These are phyloP conservation scores for Fragum fragum DNA, from an alignment of 2,888 invertebrate species.

Conservation along the genomic window DNA sequence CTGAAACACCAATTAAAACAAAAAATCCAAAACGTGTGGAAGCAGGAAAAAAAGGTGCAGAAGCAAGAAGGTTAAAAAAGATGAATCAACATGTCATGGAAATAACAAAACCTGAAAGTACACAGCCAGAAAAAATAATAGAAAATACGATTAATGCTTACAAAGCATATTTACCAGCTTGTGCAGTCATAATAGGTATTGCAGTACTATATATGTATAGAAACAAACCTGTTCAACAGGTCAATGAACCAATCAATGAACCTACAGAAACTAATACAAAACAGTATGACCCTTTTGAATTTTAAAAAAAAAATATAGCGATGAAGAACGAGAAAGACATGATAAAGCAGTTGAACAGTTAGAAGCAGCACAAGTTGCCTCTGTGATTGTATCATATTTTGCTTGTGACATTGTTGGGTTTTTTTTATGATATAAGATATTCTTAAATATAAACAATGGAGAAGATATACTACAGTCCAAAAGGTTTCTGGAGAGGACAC, in stretches of 20 bases:
- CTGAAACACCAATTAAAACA: constrained; percentile 8
- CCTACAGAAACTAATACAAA: constrained; percentile 28
- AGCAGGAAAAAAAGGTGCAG: constrained; percentile 50
- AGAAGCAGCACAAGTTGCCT: constrained; percentile 42
- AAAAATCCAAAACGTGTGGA: constrained; percentile 44
- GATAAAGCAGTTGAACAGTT: constrained; percentile 61
- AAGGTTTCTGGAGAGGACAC: constrained; percentile 50
- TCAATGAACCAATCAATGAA: constrained; percentile 1
- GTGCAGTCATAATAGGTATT: constrained; percentile 33
- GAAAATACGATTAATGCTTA: constrained; percentile 31
- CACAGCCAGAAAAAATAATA: constrained; percentile 8
- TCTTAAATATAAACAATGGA: constrained; percentile 35
- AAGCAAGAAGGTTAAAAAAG: constrained; percentile 34
- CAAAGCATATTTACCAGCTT: constrained; percentile 43
- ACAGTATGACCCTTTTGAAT: constrained; percentile 44
- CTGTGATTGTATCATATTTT: constrained; percentile 28
- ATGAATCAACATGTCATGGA: constrained; percentile 1
- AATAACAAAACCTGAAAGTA: constrained; percentile 36
- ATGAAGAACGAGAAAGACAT: constrained; percentile 52
- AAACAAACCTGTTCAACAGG: constrained; percentile 31
- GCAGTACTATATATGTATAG: constrained; percentile 40
- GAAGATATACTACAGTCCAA: constrained; percentile 50
- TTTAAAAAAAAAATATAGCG: constrained; percentile 34
- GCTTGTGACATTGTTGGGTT: constrained; percentile 22
- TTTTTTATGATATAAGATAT: constrained; percentile 15